These are phyloP conservation scores for Alviniconcha strummeri DNA, from an alignment of 2,888 invertebrate species.

Conservation along the genomic window DNA sequence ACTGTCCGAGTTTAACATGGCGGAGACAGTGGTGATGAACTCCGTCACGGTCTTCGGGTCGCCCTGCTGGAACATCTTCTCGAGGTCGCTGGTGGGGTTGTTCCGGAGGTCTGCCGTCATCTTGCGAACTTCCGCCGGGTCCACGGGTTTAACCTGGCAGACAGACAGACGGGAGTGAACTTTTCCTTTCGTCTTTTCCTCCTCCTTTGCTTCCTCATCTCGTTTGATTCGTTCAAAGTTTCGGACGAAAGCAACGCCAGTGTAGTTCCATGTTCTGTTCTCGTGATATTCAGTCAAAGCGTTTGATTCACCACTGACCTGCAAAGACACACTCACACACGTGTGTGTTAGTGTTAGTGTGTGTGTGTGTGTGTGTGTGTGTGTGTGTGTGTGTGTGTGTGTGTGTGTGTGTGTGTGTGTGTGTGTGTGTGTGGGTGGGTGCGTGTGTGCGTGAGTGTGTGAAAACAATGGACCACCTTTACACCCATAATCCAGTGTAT, in stretches of 20 bases:
- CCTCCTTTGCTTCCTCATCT: too few relatives aligned
- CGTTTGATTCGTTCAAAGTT: not conserved
- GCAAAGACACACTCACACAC: too few relatives aligned
- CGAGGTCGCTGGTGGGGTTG: constrained; percentile 35
- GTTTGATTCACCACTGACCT: too few relatives aligned
- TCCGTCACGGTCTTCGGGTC: constrained; percentile 43
- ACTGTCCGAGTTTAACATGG: constrained; percentile 51
- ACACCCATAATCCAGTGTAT: too few relatives aligned
- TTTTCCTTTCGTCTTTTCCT: too few relatives aligned
- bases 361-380: not conserved
- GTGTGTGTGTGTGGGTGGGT: not conserved
- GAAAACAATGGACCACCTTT: too few relatives aligned
- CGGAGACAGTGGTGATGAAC: constrained; percentile 37
- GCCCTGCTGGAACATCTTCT: constrained; percentile 44
- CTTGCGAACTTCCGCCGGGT: constrained; percentile 17
- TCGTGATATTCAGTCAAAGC: too few relatives aligned
- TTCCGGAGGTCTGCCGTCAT: constrained; percentile 18
- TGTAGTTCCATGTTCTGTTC: too few relatives aligned
- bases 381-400: not conserved
- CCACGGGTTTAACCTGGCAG: constrained; percentile 39
- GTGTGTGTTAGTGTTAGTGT: not conserved
- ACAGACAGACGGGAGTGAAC: too few relatives aligned
- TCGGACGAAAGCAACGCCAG: not conserved
- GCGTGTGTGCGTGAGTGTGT: not conserved
- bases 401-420: not conserved